Evolutionary conservation across 2,113 vertebrate genomes (phyloP).

Genomic region (Laticauda laticaudata): DNA sequence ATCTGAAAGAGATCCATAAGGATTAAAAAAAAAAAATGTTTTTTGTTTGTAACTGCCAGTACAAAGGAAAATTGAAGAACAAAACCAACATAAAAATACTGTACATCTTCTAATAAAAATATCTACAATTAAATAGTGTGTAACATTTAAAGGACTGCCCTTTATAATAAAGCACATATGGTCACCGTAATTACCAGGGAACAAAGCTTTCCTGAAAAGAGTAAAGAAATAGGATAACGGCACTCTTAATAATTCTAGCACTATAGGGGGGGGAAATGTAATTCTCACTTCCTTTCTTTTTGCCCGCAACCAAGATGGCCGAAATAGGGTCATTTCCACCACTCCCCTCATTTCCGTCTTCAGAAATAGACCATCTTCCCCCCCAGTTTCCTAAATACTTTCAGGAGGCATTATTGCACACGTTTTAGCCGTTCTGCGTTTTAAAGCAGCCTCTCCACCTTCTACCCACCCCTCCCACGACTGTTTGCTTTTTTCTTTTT

Average conservation of each 20-base stretch:
- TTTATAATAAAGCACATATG: not conserved
- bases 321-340: too few relatives aligned
- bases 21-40: not conserved
- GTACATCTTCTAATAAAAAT: not conserved
- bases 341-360: not conserved
- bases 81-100: not conserved
- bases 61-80: not conserved
- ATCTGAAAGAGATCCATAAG: not conserved
- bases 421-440: not conserved
- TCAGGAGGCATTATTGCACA: not conserved
- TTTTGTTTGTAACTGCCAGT: not conserved
- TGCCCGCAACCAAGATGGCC: conserved; percentile 1
- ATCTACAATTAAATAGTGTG: not conserved
- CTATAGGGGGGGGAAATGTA: not conserved
- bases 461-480: not conserved
- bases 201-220: not conserved
- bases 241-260: not conserved
- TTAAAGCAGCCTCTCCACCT: not conserved
- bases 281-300: not conserved
- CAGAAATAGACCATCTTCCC: not conserved
- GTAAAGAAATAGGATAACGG: not conserved
- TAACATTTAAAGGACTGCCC: not conserved
- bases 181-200: not conserved
- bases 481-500: not conserved
- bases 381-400: not conserved